Evolutionary conservation across 1,140 invertebrate genomes (phyloP).

Genomic region (Drosophila pruinosa): DNA sequence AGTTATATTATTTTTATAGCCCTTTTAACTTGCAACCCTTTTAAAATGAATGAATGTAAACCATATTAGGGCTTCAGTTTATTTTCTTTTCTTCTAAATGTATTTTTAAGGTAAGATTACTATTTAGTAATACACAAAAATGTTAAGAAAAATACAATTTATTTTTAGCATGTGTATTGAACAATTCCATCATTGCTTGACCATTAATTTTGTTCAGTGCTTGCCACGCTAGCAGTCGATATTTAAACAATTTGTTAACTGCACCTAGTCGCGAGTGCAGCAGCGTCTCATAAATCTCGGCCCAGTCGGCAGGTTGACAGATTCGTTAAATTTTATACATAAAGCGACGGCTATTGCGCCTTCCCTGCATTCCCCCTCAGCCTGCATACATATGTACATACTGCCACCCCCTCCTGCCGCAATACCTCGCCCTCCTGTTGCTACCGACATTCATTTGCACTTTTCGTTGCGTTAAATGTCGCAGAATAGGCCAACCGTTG

Average conservation of each 20-base stretch:
- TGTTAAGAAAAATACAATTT: too few relatives aligned
- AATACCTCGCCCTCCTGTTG: not conserved
- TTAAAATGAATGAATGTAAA: too few relatives aligned
- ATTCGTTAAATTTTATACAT: constrained; percentile 75
- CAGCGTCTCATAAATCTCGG: constrained; percentile 76
- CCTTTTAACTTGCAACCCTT: not conserved
- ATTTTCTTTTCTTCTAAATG: not conserved
- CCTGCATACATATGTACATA: too few relatives aligned
- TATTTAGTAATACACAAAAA: too few relatives aligned
- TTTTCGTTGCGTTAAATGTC: constrained; percentile 73
- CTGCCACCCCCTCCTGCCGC: not conserved
- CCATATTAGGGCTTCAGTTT: too few relatives aligned
- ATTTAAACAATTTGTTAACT: constrained; percentile 77
- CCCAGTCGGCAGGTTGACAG: constrained; percentile 78
- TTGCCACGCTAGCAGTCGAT: constrained; percentile 26
- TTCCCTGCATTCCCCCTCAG: not conserved
- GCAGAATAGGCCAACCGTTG: constrained; percentile 28
- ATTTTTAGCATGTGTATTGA: too few relatives aligned
- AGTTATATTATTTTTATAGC: not conserved
- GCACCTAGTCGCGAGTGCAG: constrained; percentile 62
- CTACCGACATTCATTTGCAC: constrained; percentile 46
- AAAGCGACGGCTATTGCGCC: constrained; percentile 32
- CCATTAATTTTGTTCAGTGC: constrained; percentile 6
- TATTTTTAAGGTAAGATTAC: not conserved
- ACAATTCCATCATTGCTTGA: not conserved